Percentiles rank a stretch among this genome's conserved stretches.
These are phyloP conservation scores for Onychostoma macrolepis DNA, from an alignment of 2,113 vertebrate genomes.

Conservation along the genomic window DNA sequence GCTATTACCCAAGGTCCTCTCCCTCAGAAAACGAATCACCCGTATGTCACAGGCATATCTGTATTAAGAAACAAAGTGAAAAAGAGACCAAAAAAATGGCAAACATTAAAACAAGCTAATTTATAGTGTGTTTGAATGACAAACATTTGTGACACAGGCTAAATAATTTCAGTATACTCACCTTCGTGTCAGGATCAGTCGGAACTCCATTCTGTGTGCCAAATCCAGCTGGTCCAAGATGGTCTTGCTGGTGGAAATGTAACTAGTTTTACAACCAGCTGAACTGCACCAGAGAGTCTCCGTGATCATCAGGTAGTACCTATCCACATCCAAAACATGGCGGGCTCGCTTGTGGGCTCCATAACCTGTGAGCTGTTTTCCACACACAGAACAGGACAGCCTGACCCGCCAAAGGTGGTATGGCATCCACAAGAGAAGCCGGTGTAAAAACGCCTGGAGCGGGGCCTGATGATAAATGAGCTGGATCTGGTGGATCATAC, in stretches of 20 bases:
- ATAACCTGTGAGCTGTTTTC: too few species aligned
- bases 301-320: neutral
- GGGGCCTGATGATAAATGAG: neutral
- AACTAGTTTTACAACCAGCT: too few species aligned
- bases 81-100: neutral
- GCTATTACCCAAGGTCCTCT: neutral
- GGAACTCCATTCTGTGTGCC: too few species aligned
- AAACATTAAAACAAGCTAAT: neutral
- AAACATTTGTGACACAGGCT: neutral
- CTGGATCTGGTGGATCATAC: neutral
- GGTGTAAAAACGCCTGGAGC: neutral
- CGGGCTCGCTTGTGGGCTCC: too few species aligned
- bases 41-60: neutral
- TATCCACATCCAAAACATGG: neutral
- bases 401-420: neutral
- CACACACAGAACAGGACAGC: neutral
- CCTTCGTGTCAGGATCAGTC: too few species aligned
- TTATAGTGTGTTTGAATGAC: too few species aligned
- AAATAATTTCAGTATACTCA: neutral
- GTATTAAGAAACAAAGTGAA: neutral
- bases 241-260: too few species aligned
- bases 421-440: neutral
- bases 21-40: neutral
- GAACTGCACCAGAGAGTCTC: too few species aligned
- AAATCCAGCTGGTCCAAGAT: too few species aligned